phyloP scores from a whole-genome alignment of 2,113 vertebrate species.

The Carassius gibelio region DNA sequence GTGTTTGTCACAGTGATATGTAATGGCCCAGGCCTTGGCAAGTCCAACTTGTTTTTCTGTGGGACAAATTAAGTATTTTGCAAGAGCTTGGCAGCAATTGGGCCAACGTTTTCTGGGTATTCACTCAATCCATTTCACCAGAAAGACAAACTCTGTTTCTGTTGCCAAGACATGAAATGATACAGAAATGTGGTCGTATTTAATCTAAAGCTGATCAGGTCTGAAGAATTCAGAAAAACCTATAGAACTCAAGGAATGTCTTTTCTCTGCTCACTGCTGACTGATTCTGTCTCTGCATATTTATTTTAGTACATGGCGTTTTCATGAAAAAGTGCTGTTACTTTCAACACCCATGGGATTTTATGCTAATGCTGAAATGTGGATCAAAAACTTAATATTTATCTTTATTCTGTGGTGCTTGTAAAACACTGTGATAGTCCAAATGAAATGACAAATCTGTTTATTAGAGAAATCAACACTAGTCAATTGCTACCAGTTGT shows the following conservation, averaged over 20 bases:
- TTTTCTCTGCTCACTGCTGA: constrained; percentile 30
- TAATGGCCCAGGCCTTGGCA: constrained; percentile 50
- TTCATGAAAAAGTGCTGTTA: constrained; percentile 34
- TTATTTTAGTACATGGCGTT: constrained; percentile 53
- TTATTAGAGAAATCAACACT: constrained; percentile 1
- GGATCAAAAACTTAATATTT: background rate
- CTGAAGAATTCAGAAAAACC: constrained; percentile 38
- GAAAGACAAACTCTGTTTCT: constrained; percentile 49
- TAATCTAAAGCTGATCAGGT: constrained; percentile 26
- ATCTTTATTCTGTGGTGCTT: background rate
- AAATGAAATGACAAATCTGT: background rate
- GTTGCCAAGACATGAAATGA: constrained; percentile 50
- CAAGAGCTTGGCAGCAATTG: constrained; percentile 44
- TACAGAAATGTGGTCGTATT: constrained; percentile 56
- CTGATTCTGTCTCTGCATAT: constrained; percentile 39
- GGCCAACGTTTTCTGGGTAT: constrained; percentile 34
- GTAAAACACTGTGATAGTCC: constrained; percentile 25
- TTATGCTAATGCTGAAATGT: constrained; percentile 43
- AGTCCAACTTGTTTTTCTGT: constrained; percentile 61
- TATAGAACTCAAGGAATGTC: constrained; percentile 51
- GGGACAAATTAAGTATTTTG: constrained; percentile 54
- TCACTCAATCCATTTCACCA: constrained; percentile 38
- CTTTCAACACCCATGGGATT: constrained; percentile 23
- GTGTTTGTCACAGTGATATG: constrained; percentile 49
- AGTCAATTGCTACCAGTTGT: constrained; percentile 12